Evolutionary conservation across 2,113 vertebrate genomes (phyloP).

Genomic region (Cynocephalus volans): DNA sequence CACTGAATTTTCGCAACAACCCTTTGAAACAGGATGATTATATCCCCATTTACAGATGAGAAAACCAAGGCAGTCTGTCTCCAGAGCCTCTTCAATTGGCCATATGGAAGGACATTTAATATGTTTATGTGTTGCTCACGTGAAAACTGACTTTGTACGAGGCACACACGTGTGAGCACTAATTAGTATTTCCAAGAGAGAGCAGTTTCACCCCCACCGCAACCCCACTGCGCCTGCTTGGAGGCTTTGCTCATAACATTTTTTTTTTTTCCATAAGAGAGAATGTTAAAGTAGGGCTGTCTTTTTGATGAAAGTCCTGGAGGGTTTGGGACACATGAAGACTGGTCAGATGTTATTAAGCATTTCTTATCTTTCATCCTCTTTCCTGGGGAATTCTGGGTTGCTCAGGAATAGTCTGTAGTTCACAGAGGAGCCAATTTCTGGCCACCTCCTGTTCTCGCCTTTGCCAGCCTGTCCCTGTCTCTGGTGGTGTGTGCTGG

Average conservation of each 20-base stretch:
- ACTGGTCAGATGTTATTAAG: neutral
- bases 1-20: neutral
- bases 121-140: neutral
- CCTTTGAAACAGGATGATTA: neutral
- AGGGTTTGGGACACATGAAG: constrained; percentile 1
- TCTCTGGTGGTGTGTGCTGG: neutral
- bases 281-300: constrained; percentile 56
- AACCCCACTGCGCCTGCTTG: neutral
- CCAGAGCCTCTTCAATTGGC: neutral
- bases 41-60: neutral
- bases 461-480: neutral
- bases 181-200: constrained; percentile 64
- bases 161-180: constrained; percentile 24
- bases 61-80: neutral
- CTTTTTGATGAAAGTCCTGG: constrained; percentile 50
- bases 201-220: neutral
- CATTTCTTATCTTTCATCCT: constrained; percentile 51
- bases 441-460: neutral
- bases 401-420: neutral
- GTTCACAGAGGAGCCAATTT: neutral
- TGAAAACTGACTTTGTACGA: constrained; percentile 22
- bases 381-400: constrained; percentile 45
- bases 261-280: constrained; percentile 36
- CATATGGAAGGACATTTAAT: neutral
- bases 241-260: neutral